Percentiles rank a stretch among this genome's conserved stretches.
phyloP scores from a whole-genome alignment of 2,888 invertebrate genomes.

The Villa cingulata region DNA sequence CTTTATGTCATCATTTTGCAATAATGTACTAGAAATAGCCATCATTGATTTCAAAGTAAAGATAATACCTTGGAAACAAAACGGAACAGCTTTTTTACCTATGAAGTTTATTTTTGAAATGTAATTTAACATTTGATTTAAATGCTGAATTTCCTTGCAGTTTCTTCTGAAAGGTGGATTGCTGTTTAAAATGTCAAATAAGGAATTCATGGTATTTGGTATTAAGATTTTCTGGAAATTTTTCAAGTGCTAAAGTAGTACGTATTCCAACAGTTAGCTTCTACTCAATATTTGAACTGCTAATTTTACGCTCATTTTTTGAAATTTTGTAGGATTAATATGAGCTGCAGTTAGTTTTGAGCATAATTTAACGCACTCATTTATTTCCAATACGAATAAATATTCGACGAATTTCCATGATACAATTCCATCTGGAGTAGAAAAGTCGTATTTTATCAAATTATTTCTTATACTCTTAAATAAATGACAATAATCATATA shows the following conservation, averaged over 20 bases:
- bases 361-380: slow-evolving; percentile 2
- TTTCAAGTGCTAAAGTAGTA: neutral
- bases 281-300: slow-evolving; percentile 12
- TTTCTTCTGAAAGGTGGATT: neutral
- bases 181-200: neutral
- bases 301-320: slow-evolving; percentile 13
- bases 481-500: too few relatives aligned
- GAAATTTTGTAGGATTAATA: slow-evolving; percentile 11
- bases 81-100: neutral
- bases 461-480: too few relatives aligned
- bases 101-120: neutral
- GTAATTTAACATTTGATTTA: neutral
- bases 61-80: neutral
- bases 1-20: neutral
- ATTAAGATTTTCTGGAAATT: slow-evolving; percentile 2
- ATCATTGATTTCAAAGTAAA: neutral
- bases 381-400: slow-evolving; percentile 3
- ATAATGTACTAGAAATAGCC: neutral
- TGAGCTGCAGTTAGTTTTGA: slow-evolving; percentile 10
- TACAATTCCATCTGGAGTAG: slow-evolving; percentile 6
- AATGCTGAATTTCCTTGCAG: neutral
- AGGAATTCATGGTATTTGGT: neutral
- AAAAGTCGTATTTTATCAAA: too few relatives aligned
- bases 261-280: neutral
- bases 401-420: slow-evolving; percentile 6